These are phyloP conservation scores for Bubo blakistoni DNA, from an alignment of 2,113 vertebrate species.

Conservation along the genomic window DNA sequence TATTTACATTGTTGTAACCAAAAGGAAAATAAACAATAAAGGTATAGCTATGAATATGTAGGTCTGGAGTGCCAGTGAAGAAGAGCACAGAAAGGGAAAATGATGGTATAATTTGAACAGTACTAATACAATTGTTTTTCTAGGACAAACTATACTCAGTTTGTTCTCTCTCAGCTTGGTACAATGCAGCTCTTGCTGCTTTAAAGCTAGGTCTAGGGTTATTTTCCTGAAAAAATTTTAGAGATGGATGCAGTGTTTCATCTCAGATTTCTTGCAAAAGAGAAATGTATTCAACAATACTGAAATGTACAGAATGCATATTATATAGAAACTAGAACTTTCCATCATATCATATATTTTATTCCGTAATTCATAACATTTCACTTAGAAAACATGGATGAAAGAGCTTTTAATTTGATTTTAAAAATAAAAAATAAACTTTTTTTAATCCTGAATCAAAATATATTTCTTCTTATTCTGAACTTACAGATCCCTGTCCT, in stretches of 20 bases:
- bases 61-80: background rate
- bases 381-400: background rate
- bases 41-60: background rate
- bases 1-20: background rate
- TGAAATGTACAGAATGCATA: background rate
- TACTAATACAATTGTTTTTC: background rate
- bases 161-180: background rate
- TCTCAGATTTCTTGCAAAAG: background rate
- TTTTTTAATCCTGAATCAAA: background rate
- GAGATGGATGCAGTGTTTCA: background rate
- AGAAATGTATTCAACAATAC: background rate
- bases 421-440: background rate
- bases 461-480: background rate
- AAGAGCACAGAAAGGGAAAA: background rate
- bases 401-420: background rate
- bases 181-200: background rate
- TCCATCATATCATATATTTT: background rate
- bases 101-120: background rate
- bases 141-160: background rate
- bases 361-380: background rate
- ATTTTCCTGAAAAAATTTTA: background rate
- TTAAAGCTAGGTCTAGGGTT: background rate
- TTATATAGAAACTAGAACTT: background rate
- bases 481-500: background rate
- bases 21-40: background rate